Conservation (phyloP, 2,888 invertebrate genomes). For the Amaurobius ferox region DNA sequence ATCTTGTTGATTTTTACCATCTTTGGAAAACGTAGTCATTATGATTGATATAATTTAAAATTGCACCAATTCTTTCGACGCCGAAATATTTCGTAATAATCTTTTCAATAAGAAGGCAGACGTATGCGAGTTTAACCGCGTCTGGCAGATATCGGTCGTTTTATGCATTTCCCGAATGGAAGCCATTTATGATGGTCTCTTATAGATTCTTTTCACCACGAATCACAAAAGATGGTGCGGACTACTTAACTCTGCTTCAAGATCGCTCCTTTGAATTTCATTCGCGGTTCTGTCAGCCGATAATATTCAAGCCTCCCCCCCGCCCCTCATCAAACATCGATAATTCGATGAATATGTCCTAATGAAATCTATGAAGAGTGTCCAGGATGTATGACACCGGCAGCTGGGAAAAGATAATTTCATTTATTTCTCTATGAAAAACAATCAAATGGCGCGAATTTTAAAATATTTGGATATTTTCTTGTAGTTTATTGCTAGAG, state of each 20-base stretch:
- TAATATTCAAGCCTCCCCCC: background rate
- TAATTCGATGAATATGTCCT: background rate
- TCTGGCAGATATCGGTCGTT: background rate
- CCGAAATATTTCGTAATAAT: too few relatives aligned
- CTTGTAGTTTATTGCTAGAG: too few relatives aligned
- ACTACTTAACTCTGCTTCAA: background rate
- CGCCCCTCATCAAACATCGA: conserved; percentile 14
- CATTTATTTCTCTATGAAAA: conserved; percentile 4
- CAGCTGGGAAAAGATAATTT: conserved; percentile 5
- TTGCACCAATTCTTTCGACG: too few relatives aligned
- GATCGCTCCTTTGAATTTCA: background rate
- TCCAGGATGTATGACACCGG: background rate
- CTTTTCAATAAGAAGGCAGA: too few relatives aligned
- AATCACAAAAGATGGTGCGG: background rate
- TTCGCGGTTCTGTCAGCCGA: background rate
- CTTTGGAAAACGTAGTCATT: too few relatives aligned
- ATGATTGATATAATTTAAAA: too few relatives aligned
- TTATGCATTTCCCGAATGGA: background rate
- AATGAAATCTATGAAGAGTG: background rate
- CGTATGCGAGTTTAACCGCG: too few relatives aligned
- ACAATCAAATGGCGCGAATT: background rate
- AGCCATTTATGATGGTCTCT: background rate
- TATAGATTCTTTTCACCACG: background rate
- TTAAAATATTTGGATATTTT: too few relatives aligned
- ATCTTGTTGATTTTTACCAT: too few relatives aligned